phyloP scores from a whole-genome alignment of 2,797 vertebrate genomes.

The Anableps anableps region DNA sequence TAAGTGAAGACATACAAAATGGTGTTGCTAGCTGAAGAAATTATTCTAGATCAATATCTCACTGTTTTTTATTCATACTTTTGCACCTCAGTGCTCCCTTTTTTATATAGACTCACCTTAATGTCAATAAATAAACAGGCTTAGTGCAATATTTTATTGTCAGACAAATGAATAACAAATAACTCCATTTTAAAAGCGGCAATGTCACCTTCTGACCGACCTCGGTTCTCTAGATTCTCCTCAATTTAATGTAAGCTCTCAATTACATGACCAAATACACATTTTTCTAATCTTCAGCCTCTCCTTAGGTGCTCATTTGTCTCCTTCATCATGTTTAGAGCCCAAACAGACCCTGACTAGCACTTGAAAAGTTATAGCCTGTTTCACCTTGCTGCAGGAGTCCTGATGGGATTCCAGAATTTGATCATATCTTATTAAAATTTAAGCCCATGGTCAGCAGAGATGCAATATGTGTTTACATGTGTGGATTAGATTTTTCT shows the following conservation, averaged over 20 bases:
- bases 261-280: constrained; percentile 42
- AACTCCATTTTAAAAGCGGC: constrained; percentile 36
- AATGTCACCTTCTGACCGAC: constrained; percentile 42
- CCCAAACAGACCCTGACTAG: constrained; percentile 47
- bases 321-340: constrained; percentile 43
- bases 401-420: constrained; percentile 65
- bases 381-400: constrained; percentile 60
- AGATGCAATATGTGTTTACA: constrained; percentile 19
- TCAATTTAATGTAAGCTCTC: constrained; percentile 41
- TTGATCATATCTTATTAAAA: constrained; percentile 67
- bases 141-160: constrained; percentile 40
- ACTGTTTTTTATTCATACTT: constrained; percentile 79
- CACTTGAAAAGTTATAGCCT: constrained; percentile 57
- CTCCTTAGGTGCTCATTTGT: constrained; percentile 32
- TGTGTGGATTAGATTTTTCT: constrained; percentile 45
- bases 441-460: constrained; percentile 46
- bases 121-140: constrained; percentile 55
- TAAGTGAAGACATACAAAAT: constrained; percentile 35
- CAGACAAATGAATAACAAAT: constrained; percentile 58
- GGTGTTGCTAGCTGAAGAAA: constrained; percentile 61
- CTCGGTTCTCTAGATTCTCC: constrained; percentile 34
- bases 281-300: constrained; percentile 51
- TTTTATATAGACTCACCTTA: constrained; percentile 36
- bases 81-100: constrained; percentile 54
- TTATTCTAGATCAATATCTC: constrained; percentile 78